Evolutionary conservation across 2,797 vertebrate species (phyloP).

Genomic region (Microhierax caerulescens): DNA sequence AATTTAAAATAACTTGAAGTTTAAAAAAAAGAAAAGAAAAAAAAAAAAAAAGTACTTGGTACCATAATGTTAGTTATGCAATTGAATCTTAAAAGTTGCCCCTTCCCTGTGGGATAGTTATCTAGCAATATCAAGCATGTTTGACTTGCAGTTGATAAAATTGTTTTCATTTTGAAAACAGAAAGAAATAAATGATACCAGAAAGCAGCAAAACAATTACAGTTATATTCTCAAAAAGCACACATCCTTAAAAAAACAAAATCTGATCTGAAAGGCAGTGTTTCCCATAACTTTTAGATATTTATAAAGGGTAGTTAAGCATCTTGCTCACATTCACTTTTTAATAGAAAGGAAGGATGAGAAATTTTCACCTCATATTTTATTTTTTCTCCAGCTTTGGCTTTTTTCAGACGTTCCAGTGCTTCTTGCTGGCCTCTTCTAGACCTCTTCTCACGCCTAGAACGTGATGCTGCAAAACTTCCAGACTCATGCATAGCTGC

Average conservation of each 20-base stretch:
- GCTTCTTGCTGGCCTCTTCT: slow-evolving; percentile 90
- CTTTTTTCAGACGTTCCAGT: slow-evolving; percentile 90
- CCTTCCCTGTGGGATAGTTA: background rate
- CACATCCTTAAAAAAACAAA: background rate
- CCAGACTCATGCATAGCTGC: slow-evolving; percentile 68
- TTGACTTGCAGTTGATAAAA: background rate
- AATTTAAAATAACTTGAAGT: background rate
- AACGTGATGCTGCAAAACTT: slow-evolving; percentile 82
- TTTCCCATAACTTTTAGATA: background rate
- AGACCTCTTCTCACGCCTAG: slow-evolving; percentile 88
- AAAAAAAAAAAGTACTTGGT: background rate
- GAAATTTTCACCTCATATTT: slow-evolving; percentile 90
- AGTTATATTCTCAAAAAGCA: background rate
- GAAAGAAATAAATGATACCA: background rate
- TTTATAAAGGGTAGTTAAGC: background rate
- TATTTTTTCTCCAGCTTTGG: slow-evolving; percentile 91
- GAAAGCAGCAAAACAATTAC: background rate
- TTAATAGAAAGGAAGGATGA: background rate
- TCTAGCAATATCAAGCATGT: background rate
- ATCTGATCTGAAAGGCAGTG: background rate
- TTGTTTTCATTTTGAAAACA: background rate
- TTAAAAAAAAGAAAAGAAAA: background rate
- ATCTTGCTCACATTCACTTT: background rate
- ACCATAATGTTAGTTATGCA: background rate
- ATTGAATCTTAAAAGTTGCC: background rate